Base-by-base conservation (phyloP, 2,797 vertebrate genomes). In the Myotis daubentonii region DNA sequence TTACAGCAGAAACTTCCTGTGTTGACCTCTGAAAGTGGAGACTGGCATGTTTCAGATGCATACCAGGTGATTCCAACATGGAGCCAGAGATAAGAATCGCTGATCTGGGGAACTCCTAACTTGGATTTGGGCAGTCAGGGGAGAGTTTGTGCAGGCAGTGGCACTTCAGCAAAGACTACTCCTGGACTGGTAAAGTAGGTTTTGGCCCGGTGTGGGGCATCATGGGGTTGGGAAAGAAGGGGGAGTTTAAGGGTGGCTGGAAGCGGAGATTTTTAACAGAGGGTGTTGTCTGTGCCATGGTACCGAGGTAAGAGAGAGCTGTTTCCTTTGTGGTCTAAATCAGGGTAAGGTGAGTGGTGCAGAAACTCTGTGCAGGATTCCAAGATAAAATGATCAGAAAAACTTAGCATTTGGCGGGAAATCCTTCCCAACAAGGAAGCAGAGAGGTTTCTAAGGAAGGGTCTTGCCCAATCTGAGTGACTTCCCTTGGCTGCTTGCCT, bases 401-500 rank as follows among this genome's bases (percentile, higher is more conserved):
- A 57, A 1, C 23, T 92, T 66, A 9, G 28, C 6, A 9, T 47
- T 78, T 68, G n/a, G 70, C 16, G 12, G 47, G 5, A 38, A 66
- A 87, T 41, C 0, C 8, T 89, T 91, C 36, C 72, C 20, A 71
- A 11, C 6, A 9, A 62, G 36, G 66, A 93, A 93, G 41, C 49
- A 80, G 49, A 62, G 20, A 44, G 41, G 4, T 84, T 86, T 96
- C 92, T 86, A 33, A 36, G 66, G 3, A 96, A 86, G 82, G 33
- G 25, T 44, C 88, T 33, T 82, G 51, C 25, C 23, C 22, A 1
- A 17, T 55, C 55, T 57, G 6, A 83, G 38, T 65, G 44, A 53
- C 66, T 86, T 76, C 38, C 65, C 11, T 66, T 65, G 38, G 66
- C 71, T 38, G 30, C 28, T 70, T 8, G 16, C 93, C 72, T 33